A percentile compares a stretch with the other conserved stretches of the same genome.
phyloP scores from a whole-genome alignment of 2,797 vertebrate species.

The Sebastes dallii region DNA sequence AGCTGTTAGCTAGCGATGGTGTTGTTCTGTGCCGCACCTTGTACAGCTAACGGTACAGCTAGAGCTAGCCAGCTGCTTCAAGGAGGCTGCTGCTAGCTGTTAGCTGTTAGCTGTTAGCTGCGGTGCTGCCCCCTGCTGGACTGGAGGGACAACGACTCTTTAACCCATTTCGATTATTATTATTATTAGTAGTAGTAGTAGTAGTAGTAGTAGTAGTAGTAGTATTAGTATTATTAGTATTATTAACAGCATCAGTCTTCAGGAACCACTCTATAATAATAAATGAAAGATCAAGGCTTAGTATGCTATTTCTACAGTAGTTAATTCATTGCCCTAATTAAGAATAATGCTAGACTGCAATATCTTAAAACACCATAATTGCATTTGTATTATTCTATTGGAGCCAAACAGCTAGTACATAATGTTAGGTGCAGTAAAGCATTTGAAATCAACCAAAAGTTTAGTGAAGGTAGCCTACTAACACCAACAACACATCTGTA shows the following conservation, averaged over 20 bases:
- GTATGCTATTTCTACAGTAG: too few relatives aligned
- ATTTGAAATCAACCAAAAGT: background rate
- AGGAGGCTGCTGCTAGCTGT: background rate
- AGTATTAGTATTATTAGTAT: too few relatives aligned
- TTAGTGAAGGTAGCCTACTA: background rate
- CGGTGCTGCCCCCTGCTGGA: conserved; percentile 48
- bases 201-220: too few relatives aligned
- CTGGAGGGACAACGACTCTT: background rate
- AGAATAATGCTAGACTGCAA: background rate
- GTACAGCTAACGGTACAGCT: background rate
- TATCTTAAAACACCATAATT: background rate
- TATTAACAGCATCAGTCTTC: too few relatives aligned
- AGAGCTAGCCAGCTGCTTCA: conserved; percentile 13
- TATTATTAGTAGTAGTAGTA: too few relatives aligned
- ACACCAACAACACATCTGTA: background rate
- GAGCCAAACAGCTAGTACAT: background rate
- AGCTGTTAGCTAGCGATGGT: conserved; percentile 41
- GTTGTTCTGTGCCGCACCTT: conserved; percentile 74
- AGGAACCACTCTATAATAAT: too few relatives aligned
- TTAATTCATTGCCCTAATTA: background rate
- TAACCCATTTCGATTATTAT: background rate
- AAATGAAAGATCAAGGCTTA: too few relatives aligned
- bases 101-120: too few relatives aligned
- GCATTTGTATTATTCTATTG: background rate
- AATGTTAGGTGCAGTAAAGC: background rate